Conservation (phyloP, 2,888 invertebrate species). For the Temnothorax unifasciatus region DNA sequence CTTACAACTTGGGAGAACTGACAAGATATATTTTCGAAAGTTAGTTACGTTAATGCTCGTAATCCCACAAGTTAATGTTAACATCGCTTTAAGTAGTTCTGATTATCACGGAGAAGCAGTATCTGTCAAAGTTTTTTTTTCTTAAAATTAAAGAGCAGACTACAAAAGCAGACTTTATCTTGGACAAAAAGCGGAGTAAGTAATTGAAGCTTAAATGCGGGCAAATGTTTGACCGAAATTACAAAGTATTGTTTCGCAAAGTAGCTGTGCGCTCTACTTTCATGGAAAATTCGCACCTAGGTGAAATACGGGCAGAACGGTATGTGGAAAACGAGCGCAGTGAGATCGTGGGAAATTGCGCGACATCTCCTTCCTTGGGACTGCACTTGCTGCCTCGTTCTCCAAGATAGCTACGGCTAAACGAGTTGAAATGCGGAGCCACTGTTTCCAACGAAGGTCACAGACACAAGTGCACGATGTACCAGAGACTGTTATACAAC, state of each 20-base stretch:
- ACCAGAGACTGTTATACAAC: neutral
- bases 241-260: neutral
- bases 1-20: neutral
- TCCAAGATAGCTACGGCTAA: conserved; percentile 19
- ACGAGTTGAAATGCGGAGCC: conserved; percentile 9
- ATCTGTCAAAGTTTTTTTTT: neutral
- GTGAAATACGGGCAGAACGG: neutral
- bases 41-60: conserved; percentile 3
- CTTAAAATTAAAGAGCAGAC: neutral
- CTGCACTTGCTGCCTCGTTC: conserved; percentile 8
- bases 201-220: neutral
- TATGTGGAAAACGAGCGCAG: neutral
- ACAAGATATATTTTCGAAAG: neutral
- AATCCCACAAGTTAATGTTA: neutral
- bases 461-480: neutral
- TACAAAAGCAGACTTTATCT: neutral
- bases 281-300: neutral
- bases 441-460: conserved; percentile 32
- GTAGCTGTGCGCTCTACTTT: neutral
- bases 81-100: neutral
- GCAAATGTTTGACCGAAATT: neutral
- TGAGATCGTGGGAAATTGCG: conserved; percentile 23
- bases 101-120: neutral
- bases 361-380: conserved; percentile 6
- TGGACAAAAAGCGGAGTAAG: neutral